Evolutionary conservation across 2,888 invertebrate species (phyloP), one percentile per base, ranked within the genome.

Genomic region (Lasius platythorax): DNA sequence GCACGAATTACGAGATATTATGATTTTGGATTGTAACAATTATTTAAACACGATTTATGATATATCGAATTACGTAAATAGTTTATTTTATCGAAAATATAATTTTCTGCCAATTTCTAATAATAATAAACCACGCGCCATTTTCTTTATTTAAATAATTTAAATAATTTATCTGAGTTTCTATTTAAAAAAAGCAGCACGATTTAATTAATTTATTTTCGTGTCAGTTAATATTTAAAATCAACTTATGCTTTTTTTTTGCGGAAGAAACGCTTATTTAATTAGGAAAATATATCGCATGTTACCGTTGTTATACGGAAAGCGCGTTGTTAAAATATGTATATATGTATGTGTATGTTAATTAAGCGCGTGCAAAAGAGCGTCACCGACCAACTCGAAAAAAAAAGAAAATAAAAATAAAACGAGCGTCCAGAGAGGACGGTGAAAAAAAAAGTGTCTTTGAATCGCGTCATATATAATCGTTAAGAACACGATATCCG

Each of bases 401-500:
- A 73, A 37, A 58, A 68, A 68, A 12, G 18, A 28, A 73, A 37
- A 58, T 30, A 68, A 11, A 78, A 68, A 43, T 30, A 43, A 68
- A n/a, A 56, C 30, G 15, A 33, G 8, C 28, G 9, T 28, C 12
- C 28, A 8, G 33, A 64, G 8, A 50, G 18, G 33, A n/a, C 23
- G 8, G 4, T 8, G 11, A 61, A 53, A 68, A 56, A 23, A 63
- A 53, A 72, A 5, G n/a, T 9, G 46, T 81, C 61, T 81, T 81
- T 72, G 58, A 61, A 33, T 40, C 53, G 43, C 37, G 66, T 37
- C 33, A 12, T 43, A 33, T 33, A 33, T n/a, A 56, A 40, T 66
- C 18, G 50, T 43, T 64, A 72, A 37, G 58, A 66, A 23, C 61
- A 58, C 84, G 88, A 88, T 87, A 87, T 28, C 28, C n/a, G 64